These are phyloP conservation scores for Oreohelix idahoensis DNA, from an alignment of 1,140 invertebrate genomes.

Conservation along the genomic window DNA sequence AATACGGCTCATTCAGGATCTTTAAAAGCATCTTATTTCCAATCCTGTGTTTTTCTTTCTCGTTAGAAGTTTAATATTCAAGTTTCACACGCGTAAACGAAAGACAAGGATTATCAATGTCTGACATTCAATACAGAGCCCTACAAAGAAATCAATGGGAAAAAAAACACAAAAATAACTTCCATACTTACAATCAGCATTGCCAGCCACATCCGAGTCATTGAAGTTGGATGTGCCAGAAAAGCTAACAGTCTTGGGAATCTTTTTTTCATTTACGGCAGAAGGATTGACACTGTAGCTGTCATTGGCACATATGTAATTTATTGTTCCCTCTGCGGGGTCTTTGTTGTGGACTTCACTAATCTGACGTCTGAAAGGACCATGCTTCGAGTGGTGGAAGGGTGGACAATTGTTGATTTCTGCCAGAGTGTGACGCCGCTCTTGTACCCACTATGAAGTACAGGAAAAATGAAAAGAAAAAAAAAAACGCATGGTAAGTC, in stretches of 20 bases:
- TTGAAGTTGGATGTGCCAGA: neutral
- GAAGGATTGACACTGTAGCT: neutral
- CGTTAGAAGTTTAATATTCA: too few relatives aligned
- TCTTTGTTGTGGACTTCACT: constrained; percentile 75
- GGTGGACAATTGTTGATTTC: constrained; percentile 48
- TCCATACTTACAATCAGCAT: neutral
- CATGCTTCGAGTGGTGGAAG: constrained; percentile 91
- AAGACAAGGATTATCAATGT: too few relatives aligned
- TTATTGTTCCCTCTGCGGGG: neutral
- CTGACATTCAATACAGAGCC: too few relatives aligned
- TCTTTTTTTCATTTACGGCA: neutral
- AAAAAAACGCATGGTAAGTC: too few relatives aligned
- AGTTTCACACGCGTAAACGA: too few relatives aligned
- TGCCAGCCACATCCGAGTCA: neutral
- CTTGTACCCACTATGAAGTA: constrained; percentile 37
- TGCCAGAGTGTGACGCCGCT: constrained; percentile 40
- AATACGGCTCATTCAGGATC: too few relatives aligned
- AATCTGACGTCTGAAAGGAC: constrained; percentile 89
- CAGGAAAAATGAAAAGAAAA: too few relatives aligned
- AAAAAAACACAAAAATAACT: neutral
- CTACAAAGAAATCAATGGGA: too few relatives aligned
- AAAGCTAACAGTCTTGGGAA: neutral
- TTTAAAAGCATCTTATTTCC: too few relatives aligned
- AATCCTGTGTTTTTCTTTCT: too few relatives aligned
- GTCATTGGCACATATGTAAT: neutral